Base-by-base conservation (phyloP, 2,113 vertebrate genomes). In the Proterorhinus semilunaris region DNA sequence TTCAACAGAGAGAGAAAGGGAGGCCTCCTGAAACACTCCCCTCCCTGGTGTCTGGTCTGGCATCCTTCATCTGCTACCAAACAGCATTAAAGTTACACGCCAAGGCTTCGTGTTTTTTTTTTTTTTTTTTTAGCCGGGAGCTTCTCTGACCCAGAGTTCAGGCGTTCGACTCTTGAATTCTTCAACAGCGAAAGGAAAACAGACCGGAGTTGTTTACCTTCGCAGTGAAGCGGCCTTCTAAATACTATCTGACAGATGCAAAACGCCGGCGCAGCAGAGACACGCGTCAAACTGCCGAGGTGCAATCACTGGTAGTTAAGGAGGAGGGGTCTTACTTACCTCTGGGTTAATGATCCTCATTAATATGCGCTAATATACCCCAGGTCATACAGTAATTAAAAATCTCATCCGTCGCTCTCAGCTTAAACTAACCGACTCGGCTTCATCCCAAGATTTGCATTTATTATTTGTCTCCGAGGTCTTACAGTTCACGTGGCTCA, bases 341-440 rank as follows among this genome's bases (percentile, higher is more conserved):
- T 92, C 91, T 93, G 74, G 93, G 92, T 93, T 93, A 93, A 93
- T 93, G 91, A 92, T 90, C 87, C 92, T 92, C 92, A 93, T 93
- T 93, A 93, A 93, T 93, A 93, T 91, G 86, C 69, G 81, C 89
- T 93, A 92, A 93, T 92, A 92, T 91, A 92, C 91, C 92, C 90
- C 90, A 83, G 93, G 93, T 93, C 92, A 93, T 93, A 87, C 88
- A 83, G 91, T 93, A 93, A 93, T 93, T 93, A 93, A 93, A 93
- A 92, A 93, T 93, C 93, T 93, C 90, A 93, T 93, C 90, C 88
- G 49, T 87, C 78, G 68, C 90, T 88, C 86, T 85, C 83, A 90
- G 89, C 90, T 89, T 89, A 91, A 88, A 91, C 81, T 84, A 87
- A 85, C 82, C 80, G 90, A 87, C 85, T 89, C 83, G 83, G 82